phyloP scores from a whole-genome alignment of 2,888 invertebrate species.

The Uropetala carovei region DNA sequence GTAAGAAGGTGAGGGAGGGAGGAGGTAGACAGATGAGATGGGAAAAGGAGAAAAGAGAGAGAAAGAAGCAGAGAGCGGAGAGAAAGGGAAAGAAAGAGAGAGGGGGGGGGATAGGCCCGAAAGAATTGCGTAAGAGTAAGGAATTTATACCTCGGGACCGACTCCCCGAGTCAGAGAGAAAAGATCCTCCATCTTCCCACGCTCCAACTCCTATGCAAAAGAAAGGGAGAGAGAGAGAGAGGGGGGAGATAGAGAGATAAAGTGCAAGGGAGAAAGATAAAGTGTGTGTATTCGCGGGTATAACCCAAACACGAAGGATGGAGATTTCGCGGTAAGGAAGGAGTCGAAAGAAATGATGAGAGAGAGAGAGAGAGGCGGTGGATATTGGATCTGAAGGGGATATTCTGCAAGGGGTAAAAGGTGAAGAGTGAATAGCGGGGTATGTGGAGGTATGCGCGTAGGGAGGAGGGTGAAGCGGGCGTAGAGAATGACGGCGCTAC shows the following conservation, averaged over 20 bases:
- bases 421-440: not conserved
- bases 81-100: not conserved
- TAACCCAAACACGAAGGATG: not conserved
- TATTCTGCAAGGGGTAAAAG: not conserved
- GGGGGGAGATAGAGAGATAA: not conserved
- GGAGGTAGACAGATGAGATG: not conserved
- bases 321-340: not conserved
- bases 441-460: not conserved
- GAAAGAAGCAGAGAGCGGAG: not conserved
- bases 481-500: not conserved
- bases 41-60: not conserved
- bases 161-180: not conserved
- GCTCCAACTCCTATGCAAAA: not conserved
- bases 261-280: conserved; percentile 18
- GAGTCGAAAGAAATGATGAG: not conserved
- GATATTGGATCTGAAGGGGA: conserved; percentile 13
- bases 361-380: not conserved
- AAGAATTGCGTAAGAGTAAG: not conserved
- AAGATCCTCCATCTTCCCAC: not conserved
- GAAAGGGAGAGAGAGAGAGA: no score
- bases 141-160: not conserved
- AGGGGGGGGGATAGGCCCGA: no score
- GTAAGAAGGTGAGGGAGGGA: not conserved
- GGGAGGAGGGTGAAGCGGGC: not conserved
- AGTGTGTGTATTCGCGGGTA: not conserved